Evolutionary conservation across 2,113 vertebrate genomes (phyloP).

Genomic region (Oncorhynchus keta): DNA sequence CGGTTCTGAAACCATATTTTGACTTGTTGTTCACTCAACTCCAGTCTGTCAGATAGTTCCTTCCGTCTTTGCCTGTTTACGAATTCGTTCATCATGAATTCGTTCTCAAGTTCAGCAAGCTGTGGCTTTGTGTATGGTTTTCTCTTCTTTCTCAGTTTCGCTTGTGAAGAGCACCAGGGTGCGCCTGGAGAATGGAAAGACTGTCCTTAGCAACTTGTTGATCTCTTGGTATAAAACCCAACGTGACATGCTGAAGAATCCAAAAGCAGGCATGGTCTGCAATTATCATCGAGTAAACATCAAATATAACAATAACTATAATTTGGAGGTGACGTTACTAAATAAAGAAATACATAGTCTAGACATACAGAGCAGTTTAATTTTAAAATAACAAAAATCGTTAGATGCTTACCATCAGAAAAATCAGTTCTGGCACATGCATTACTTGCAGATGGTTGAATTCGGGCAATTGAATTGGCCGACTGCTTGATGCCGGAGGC

Average conservation of each 20-base stretch:
- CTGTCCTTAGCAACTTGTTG: slow-evolving; percentile 24
- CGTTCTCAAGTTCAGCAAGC: slow-evolving; percentile 91
- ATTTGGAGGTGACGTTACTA: not conserved
- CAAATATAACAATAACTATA: not conserved
- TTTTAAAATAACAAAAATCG: not conserved
- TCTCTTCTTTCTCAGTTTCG: slow-evolving; percentile 88
- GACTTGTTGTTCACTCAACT: slow-evolving; percentile 81
- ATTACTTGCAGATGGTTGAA: slow-evolving; percentile 76
- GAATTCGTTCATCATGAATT: slow-evolving; percentile 91
- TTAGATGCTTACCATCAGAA: slow-evolving; percentile 81
- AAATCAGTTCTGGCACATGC: slow-evolving; percentile 83
- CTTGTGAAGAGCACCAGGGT: slow-evolving; percentile 85
- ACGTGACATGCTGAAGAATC: not conserved
- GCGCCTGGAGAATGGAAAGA: slow-evolving; percentile 72
- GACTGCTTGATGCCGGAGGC: slow-evolving; percentile 80
- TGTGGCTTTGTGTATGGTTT: slow-evolving; percentile 93
- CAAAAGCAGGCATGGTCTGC: no score
- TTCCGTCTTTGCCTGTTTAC: slow-evolving; percentile 93
- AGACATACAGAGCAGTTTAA: no score
- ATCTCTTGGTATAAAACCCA: not conserved
- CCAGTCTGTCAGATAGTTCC: slow-evolving; percentile 87
- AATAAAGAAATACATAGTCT: not conserved
- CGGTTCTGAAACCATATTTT: slow-evolving; percentile 86
- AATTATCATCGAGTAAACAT: not conserved
- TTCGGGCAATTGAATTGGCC: slow-evolving; percentile 81